These are phyloP conservation scores for Torymus texanus DNA, from an alignment of 2,888 invertebrate species.

Conservation along the genomic window DNA sequence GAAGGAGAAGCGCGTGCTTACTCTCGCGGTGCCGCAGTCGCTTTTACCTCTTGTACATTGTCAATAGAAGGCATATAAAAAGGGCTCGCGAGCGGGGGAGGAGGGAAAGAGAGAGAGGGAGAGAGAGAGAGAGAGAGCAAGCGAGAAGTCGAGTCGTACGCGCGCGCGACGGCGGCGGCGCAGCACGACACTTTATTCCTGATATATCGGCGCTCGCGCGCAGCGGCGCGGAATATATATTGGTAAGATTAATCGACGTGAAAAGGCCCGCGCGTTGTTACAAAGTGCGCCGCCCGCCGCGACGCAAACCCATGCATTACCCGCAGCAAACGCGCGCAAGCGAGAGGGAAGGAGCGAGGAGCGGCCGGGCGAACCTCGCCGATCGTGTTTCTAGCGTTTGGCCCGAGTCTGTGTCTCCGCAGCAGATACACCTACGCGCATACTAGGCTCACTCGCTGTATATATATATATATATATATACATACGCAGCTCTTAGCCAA, in stretches of 20 bases:
- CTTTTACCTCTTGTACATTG: constrained; percentile 19
- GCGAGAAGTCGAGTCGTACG: background rate
- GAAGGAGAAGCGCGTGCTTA: background rate
- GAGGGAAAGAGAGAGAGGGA: background rate
- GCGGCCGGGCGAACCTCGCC: constrained; percentile 42
- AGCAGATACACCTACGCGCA: constrained; percentile 40
- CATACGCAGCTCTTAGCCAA: background rate
- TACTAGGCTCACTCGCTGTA: too few relatives aligned
- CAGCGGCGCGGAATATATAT: constrained; percentile 66
- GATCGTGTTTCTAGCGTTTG: constrained; percentile 49
- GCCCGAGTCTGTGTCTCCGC: constrained; percentile 32
- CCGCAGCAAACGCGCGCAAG: constrained; percentile 47
- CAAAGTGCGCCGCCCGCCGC: constrained; percentile 75
- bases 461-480: background rate
- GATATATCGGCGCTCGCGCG: constrained; percentile 69
- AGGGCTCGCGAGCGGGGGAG: background rate
- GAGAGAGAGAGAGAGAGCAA: background rate
- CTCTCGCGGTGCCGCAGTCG: background rate
- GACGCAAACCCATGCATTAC: constrained; percentile 71
- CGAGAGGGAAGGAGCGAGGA: constrained; percentile 43
- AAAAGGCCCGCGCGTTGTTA: constrained; percentile 73
- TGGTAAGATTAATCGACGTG: constrained; percentile 75
- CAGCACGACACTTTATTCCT: constrained; percentile 71
- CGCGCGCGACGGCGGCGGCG: constrained; percentile 43
- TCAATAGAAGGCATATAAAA: constrained; percentile 19